A percentile compares a stretch with the other conserved stretches of the same genome.
These are phyloP conservation scores for Xerus inauris DNA, from an alignment of 2,113 vertebrate genomes.

Conservation along the genomic window DNA sequence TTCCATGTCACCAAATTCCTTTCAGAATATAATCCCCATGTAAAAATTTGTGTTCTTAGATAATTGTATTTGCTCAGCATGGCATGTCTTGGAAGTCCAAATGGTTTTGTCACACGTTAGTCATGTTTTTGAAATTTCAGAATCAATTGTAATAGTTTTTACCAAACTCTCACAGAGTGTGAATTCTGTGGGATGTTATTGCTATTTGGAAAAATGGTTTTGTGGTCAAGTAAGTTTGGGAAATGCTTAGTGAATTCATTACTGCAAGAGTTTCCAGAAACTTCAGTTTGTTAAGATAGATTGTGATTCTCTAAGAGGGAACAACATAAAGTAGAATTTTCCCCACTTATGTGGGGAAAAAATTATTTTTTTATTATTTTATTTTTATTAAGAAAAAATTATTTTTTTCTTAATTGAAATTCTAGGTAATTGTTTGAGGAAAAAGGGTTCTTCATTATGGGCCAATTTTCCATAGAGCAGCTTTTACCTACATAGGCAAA, in stretches of 20 bases:
- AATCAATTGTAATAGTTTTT: conserved; percentile 7
- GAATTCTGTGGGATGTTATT: conserved; percentile 38
- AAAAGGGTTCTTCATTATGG: background rate
- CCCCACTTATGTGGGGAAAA: background rate
- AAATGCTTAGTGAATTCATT: background rate
- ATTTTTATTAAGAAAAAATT: too few relatives aligned
- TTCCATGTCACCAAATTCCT: background rate
- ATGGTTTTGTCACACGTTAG: background rate
- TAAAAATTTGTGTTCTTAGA: background rate
- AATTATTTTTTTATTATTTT: too few relatives aligned
- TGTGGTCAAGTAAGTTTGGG: conserved; percentile 33
- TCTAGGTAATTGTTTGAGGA: conserved; percentile 18
- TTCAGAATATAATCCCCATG: conserved; percentile 1
- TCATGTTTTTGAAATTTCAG: background rate
- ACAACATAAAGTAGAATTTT: background rate
- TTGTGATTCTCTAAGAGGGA: background rate
- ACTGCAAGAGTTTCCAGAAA: background rate
- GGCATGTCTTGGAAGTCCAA: background rate
- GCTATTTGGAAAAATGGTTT: conserved; percentile 29
- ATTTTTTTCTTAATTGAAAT: background rate
- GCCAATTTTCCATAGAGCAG: background rate
- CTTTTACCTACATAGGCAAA: background rate
- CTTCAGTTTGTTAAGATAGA: background rate
- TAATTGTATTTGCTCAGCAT: background rate
- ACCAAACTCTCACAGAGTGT: background rate